These are phyloP conservation scores for Ectemnius cavifrons DNA, from an alignment of 2,888 invertebrate genomes.

Conservation along the genomic window DNA sequence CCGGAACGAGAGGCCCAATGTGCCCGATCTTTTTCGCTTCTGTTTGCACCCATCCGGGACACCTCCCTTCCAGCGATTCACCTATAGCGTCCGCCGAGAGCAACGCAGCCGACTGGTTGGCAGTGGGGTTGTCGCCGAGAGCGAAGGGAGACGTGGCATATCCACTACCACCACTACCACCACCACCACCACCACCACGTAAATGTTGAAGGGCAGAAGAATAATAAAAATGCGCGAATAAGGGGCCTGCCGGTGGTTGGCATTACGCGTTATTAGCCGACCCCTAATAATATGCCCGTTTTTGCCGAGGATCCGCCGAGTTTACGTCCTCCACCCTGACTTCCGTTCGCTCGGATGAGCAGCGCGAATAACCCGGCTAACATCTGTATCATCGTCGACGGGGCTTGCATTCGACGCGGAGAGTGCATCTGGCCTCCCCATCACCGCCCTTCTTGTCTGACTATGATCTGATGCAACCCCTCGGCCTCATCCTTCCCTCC, in stretches of 20 bases:
- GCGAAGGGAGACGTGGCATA: neutral
- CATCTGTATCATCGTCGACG: slow-evolving; percentile 75
- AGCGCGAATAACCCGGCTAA: slow-evolving; percentile 60
- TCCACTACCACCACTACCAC: neutral
- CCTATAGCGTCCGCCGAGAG: slow-evolving; percentile 53
- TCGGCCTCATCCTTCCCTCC: slow-evolving; percentile 10
- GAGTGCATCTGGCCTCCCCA: slow-evolving; percentile 66
- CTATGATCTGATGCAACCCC: neutral
- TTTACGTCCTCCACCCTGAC: slow-evolving; percentile 42
- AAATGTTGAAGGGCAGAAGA: slow-evolving; percentile 19
- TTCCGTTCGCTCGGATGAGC: slow-evolving; percentile 53
- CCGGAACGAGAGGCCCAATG: slow-evolving; percentile 56
- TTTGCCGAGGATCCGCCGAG: slow-evolving; percentile 24
- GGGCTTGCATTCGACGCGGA: slow-evolving; percentile 65
- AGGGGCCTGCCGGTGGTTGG: slow-evolving; percentile 52
- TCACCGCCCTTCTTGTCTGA: neutral
- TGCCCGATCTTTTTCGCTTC: slow-evolving; percentile 49
- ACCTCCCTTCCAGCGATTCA: slow-evolving; percentile 46
- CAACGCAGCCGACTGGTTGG: slow-evolving; percentile 15
- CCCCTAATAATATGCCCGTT: slow-evolving; percentile 69
- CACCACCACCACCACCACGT: slow-evolving; percentile 4
- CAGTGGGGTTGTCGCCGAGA: slow-evolving; percentile 1
- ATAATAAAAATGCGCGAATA: slow-evolving; percentile 45
- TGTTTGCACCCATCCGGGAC: slow-evolving; percentile 23
- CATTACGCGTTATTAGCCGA: slow-evolving; percentile 75